A percentile compares a stretch with the other conserved stretches of the same genome.
These are phyloP conservation scores for Amblyteles armatorius DNA, from an alignment of 2,888 invertebrate genomes.

Conservation along the genomic window DNA sequence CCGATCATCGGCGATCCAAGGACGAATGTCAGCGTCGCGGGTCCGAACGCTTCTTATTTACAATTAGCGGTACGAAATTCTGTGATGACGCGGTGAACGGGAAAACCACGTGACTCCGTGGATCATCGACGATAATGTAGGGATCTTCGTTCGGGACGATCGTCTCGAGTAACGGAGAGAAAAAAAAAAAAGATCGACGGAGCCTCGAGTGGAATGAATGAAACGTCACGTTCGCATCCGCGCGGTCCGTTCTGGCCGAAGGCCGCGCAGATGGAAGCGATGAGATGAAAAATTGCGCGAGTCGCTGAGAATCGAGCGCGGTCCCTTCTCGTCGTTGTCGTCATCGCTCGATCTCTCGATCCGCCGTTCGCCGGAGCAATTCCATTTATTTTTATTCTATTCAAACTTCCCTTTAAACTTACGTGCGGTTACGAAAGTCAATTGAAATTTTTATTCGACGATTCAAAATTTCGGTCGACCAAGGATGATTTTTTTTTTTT, in stretches of 20 bases:
- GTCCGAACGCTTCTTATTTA: constrained; percentile 13
- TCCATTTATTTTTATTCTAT: constrained; percentile 10
- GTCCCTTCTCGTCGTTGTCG: neutral
- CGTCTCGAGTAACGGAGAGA: neutral
- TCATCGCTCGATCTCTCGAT: constrained; percentile 2
- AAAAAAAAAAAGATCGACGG: neutral
- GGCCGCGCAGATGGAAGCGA: neutral
- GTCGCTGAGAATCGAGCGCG: neutral
- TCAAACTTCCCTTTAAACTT: too few species aligned
- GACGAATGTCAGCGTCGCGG: neutral
- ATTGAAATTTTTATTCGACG: constrained; percentile 24
- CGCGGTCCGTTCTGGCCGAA: constrained; percentile 6
- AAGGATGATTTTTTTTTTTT: constrained; percentile 21
- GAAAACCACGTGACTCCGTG: neutral
- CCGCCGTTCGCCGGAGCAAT: constrained; percentile 2
- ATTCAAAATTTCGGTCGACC: constrained; percentile 23
- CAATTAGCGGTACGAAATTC: constrained; percentile 14
- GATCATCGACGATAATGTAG: neutral
- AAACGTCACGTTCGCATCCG: neutral
- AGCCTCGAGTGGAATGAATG: neutral
- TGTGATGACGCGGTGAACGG: neutral
- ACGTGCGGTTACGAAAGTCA: neutral
- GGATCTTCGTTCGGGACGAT: neutral
- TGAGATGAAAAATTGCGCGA: constrained; percentile 17
- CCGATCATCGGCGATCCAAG: neutral